These are phyloP conservation scores for Paramormyrops hopkinsi DNA, from an alignment of 2,797 vertebrate genomes.

Conservation along the genomic window DNA sequence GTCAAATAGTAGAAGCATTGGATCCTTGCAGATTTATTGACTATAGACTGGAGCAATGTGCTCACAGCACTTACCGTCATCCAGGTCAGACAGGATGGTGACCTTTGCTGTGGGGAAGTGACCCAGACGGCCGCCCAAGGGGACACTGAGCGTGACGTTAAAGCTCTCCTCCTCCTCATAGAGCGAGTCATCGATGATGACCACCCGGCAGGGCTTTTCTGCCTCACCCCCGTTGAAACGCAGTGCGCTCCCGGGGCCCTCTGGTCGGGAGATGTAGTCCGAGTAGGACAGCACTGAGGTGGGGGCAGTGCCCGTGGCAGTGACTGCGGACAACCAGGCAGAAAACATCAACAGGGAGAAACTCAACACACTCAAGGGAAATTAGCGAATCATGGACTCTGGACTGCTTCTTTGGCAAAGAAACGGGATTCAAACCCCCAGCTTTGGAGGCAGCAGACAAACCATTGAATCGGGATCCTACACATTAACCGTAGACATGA, in stretches of 20 bases:
- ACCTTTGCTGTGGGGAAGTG: constrained; percentile 62
- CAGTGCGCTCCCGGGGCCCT: constrained; percentile 78
- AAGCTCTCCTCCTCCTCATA: constrained; percentile 84
- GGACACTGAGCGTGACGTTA: constrained; percentile 76
- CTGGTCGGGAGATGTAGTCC: constrained; percentile 85
- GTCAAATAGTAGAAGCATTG: background rate
- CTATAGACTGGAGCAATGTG: background rate
- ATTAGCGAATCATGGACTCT: background rate
- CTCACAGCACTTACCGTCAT: constrained; percentile 70
- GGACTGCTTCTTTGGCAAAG: background rate
- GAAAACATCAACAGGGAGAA: constrained; percentile 21
- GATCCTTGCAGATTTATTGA: background rate
- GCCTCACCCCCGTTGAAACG: constrained; percentile 75
- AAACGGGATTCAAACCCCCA: background rate
- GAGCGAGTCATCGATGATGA: constrained; percentile 88
- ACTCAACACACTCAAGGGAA: background rate
- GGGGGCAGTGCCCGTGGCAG: constrained; percentile 79
- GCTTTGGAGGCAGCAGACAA: background rate
- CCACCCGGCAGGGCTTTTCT: constrained; percentile 74
- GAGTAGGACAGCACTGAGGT: constrained; percentile 87
- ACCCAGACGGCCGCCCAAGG: constrained; percentile 78
- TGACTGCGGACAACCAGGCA: constrained; percentile 52
- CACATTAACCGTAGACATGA: background rate
- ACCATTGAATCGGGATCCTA: background rate
- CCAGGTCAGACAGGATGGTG: constrained; percentile 72